These are phyloP conservation scores for Drosophila funebris DNA, from an alignment of 1,140 invertebrate species.

Conservation along the genomic window DNA sequence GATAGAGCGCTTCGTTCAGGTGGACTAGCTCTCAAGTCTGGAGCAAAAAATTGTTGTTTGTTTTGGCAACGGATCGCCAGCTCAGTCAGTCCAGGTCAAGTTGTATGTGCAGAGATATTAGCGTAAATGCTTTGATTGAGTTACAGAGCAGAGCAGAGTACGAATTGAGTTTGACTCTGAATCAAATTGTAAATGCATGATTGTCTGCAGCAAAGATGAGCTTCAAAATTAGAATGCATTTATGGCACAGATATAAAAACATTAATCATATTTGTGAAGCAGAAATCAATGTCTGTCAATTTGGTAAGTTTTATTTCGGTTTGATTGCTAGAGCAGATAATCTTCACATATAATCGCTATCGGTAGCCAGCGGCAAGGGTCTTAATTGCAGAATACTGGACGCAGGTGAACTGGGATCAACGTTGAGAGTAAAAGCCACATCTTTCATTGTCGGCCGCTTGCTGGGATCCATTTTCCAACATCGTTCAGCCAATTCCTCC, in stretches of 20 bases:
- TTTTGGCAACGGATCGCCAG: conserved; percentile 8
- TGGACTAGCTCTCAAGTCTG: conserved; percentile 12
- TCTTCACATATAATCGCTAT: not conserved
- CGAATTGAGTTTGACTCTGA: conserved; percentile 25
- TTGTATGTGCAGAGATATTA: conserved; percentile 55
- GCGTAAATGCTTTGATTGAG: conserved; percentile 64
- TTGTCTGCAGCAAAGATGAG: not conserved
- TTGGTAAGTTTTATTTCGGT: too few species aligned
- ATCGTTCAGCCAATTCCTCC: not conserved
- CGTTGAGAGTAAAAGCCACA: not conserved
- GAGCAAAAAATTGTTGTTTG: conserved; percentile 50
- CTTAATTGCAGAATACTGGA: not conserved
- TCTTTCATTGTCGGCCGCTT: not conserved
- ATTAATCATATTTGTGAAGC: too few species aligned
- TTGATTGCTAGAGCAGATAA: too few species aligned
- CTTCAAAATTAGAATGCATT: not conserved
- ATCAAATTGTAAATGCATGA: conserved; percentile 20
- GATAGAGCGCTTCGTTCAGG: conserved; percentile 1
- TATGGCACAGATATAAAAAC: not conserved
- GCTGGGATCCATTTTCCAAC: not conserved
- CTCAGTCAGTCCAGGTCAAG: conserved; percentile 12
- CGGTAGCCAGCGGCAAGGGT: not conserved
- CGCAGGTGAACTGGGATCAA: not conserved
- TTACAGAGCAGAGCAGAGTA: conserved; percentile 7
- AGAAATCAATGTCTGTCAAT: too few species aligned